Base-by-base conservation (phyloP, 2,888 invertebrate species). In the Sylvicola fuscatus region DNA sequence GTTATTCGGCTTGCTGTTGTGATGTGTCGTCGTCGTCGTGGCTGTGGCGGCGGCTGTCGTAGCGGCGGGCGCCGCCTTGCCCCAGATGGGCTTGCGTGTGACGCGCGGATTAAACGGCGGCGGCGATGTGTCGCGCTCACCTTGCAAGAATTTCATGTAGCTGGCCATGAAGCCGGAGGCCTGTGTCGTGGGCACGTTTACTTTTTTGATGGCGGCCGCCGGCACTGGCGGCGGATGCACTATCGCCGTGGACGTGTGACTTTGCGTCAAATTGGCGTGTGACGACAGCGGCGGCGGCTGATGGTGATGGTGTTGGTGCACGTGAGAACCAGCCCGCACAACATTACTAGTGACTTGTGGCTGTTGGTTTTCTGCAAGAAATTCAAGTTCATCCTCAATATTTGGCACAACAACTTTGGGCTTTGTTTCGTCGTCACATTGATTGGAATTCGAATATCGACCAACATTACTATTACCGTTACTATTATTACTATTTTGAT, bases 381-480 rank as follows among this genome's bases (percentile, higher is more conserved):
- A 82, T 57, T 77, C 77, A 51, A 84, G 65, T 62, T 84, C 84
- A 62, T 84, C 82, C 60, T 83, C 83, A 56, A 84, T 82, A 62
- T 83, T 81, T 47, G 83, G 83, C 51, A 83, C 82, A 49, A 83
- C 79, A 48, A 83, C 82, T 66, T 82, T 82, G 45, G 78, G 77
- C 59, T 74, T 72, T 49, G 71, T 70, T 55, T 75, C 76, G 45
- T 70, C 70, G 57, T 68, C 46, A 34, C 42, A 50, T 7, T 44
- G 48, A 21, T 21, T 21, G 21, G 21, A 21, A 21, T 21, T 21
- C 5, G 21, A 21, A 21, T 21, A 21, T 8, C 21, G 21, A 21
- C 21, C 21, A 4, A 21, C 4, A 21, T 21, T 21, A 21, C 8
- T 21, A 21, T 21, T 21, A 21, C 8, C 8, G 8, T 21, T 21